Evolutionary conservation across 1,140 invertebrate species (phyloP), one percentile per base, ranked within the genome.

Genomic region (Drosophila simulans): DNA sequence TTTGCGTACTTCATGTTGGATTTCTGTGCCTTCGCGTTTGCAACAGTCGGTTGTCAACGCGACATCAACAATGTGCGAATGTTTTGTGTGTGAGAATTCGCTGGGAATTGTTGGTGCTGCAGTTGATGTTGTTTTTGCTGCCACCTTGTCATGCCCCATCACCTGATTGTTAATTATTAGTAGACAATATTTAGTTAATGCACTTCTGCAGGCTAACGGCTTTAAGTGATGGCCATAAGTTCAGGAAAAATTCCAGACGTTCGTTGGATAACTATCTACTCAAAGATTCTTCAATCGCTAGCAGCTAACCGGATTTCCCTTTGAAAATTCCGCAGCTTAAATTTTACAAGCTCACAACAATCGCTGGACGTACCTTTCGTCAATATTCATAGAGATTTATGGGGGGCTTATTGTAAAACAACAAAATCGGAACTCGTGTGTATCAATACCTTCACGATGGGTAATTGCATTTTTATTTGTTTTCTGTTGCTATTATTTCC

Each of bases 51-150:
- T 68, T 58, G 80, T 84, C 80, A 83, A 83, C 80, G 79, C 73
- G 68, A 49, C 56, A 71, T 80, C 76, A 71, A 71, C 80, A 79
- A 80, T 80, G 65, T 84, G 80, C 77, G 62, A 84, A 77, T 68
- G 64, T 63, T 79, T 84, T 70, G 48, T 80, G 48, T 80, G 77
- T 84, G 80, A 84, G 80, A 84, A 84, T 84, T 82, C 46, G 79
- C 55, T 54, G 20, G 20, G 20, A 22, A 22, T 22, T 22, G 20
- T 22, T 22, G 20, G 20, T 22, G 20, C 20, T 22, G 66, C 43
- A 46, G 17, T 72, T 60, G 80, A 42, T 83, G 60, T 15, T 54
- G 57, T 40, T 51, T 58, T 45, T 52, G 56, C 27, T 53, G 58
- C 55, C 31, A 51, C 46, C 46, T 46, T 64, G 80, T 75, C 71